Evolutionary conservation across 2,888 invertebrate species (phyloP), one percentile per base, ranked within the genome.

Genomic region (Parnassius mnemosyne): DNA sequence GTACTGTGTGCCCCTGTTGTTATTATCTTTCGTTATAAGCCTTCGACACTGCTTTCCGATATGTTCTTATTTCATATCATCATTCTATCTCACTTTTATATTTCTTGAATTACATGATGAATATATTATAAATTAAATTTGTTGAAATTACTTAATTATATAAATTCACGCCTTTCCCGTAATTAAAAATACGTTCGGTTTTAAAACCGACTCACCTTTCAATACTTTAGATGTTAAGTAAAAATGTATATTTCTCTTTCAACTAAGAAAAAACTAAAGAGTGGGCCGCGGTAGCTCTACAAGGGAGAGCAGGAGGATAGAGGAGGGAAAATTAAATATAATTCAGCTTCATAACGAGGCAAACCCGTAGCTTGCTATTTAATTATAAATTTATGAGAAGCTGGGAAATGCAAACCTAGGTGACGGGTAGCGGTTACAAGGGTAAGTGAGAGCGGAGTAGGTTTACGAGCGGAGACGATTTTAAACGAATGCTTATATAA

Each of bases 351-450:
- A 71, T 84, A 84, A 84, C 82, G 81, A 85, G 82, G 69, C 71
- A 75, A 80, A 78, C 80, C 79, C 77, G 81, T 80, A 85, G 84
- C 83, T 80, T 76, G 79, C 84, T 86, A 87, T 88, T 89, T 88
- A 87, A 89, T 89, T 89, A 89, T 84, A 81, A 87, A 89, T 88
- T 89, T 88, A 89, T 87, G 87, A 87, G 81, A 81, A 76, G 78
- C 81, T 80, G 77, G 81, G 77, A 79, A 86, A 84, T 83, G 83
- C 82, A 82, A 83, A 82, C 81, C 77, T 77, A 74, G 68, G 63
- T 57, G 60, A 55, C 34, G 25, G 16, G 56, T 44, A 54, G 62
- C 52, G 55, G 52, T 53, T 42, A 57, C 58, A 11, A 52, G 46
- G 47, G 66, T 51, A 62, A 58, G 67, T n/a, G 68, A 61, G 16